Evolutionary conservation across 92 coral and sea anemone species (phyloP).

Genomic region (Phenganax stokvisi): DNA sequence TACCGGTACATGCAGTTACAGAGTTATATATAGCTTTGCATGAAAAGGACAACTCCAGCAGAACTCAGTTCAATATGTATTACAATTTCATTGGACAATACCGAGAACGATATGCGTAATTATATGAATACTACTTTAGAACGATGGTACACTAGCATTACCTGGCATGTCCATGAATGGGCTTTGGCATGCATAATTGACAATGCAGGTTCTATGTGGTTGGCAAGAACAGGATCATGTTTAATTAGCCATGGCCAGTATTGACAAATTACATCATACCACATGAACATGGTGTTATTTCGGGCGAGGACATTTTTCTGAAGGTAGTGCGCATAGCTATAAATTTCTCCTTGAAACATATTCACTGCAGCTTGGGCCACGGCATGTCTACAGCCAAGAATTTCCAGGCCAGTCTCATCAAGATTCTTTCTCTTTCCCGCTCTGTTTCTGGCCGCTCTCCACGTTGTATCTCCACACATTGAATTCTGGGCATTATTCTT

Average conservation of each 20-base stretch:
- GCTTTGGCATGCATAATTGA: too few relatives aligned
- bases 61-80: not conserved
- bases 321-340: conserved; percentile 44
- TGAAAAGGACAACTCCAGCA: conserved; percentile 28
- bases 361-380: too few relatives aligned
- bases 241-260: conserved; percentile 48
- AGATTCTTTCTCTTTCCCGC: conserved; percentile 33
- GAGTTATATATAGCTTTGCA: conserved; percentile 1
- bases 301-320: conserved; percentile 30
- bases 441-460: too few relatives aligned
- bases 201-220: not conserved
- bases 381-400: too few relatives aligned
- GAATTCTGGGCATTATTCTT: too few relatives aligned
- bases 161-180: too few relatives aligned
- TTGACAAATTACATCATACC: conserved; percentile 42
- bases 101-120: conserved; percentile 41
- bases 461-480: not conserved
- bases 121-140: too few relatives aligned
- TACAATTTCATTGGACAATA: not conserved
- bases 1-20: too few relatives aligned
- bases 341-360: too few relatives aligned
- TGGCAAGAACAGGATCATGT: conserved; percentile 29
- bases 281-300: conserved; percentile 22
- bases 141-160: too few relatives aligned
- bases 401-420: conserved; percentile 43